Evolutionary conservation across 1,140 invertebrate genomes (phyloP), one percentile per base, ranked within the genome.

Genomic region (Drosophila sulfurigaster): DNA sequence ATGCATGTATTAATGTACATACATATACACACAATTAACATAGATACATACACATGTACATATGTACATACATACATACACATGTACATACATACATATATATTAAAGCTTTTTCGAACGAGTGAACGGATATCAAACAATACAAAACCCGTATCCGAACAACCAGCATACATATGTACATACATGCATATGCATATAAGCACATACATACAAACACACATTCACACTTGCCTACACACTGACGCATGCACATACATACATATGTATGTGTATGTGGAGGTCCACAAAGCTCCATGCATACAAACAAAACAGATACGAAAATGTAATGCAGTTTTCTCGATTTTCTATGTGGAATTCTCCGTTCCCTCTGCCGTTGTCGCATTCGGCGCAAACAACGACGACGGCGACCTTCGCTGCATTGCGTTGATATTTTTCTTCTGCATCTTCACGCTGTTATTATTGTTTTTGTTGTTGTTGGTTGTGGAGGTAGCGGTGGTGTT

Each of bases 321-420:
- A 87, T 82, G 74, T 87, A 78, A 87, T 87, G 83, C 83, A 87
- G 69, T 87, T 87, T 88, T 88, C 77, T 83, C 70, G 67, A 87
- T 88, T 88, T 87, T 82, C 83, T 80, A 88, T 80, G 77, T 80
- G 78, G 77, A 87, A 82, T 80, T 78, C 51, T 82, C 41, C 72
- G 49, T 59, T 63, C 41, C 38, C 46, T 45, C 74, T 66, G 57
- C 41, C 45, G 45, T 62, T 68, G 72, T 28, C 35, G 66, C 52
- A 35, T 74, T 45, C 43, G 11, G 16, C 73, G 69, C 57, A 62
- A 66, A 67, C 67, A 66, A 70, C 63, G 68, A 56, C 69, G 62
- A 60, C 77, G 75, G 66, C 79, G 83, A 87, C 83, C 83, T 87
- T 87, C 83, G 83, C 69, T 79, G 72, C 82, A 63, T 63, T 65